Evolutionary conservation across 2,113 vertebrate species (phyloP), one percentile per base, ranked within the genome.

Genomic region (Lophochroa leadbeateri): DNA sequence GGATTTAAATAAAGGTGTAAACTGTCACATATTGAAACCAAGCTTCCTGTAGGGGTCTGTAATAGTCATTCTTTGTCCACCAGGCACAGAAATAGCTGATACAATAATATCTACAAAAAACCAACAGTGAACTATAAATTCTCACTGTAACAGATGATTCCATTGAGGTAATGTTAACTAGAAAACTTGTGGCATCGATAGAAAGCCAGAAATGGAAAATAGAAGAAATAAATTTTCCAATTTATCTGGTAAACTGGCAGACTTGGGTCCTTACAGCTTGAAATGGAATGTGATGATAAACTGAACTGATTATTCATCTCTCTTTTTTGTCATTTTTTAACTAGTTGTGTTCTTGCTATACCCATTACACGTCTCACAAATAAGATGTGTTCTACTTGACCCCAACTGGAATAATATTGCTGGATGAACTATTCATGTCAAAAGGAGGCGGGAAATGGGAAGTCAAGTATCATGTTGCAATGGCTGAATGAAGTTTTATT

Each of bases 401-500:
- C 31, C 65, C 31, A 92, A 76, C 64, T 91, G 25, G 25, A 64
- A 74, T 85, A 89, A 74, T 53, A 43, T 35, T 86, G n/a, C 41
- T 74, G 43, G 20, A 58, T 90, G 41, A 96, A 92, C 75, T 93
- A 31, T 43, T 91, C 17, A 46, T 79, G 29, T 11, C 7, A 58
- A 58, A 58, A 63, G 10, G 20, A 1, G 20, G 17, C 15, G 6
- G 41, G 7, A 61, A 19, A 25, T 41, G 33, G 16, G 39, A 43
- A 47, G 28, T 7, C 64, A 91, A 81, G 39, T 7, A 83, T 81
- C 53, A 68, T 10, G 15, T 17, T 57, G n/a, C 61, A 65, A 21
- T 80, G 81, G 33, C 33, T 94, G 53, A 92, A 93, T 93, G 33
- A 78, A 96, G 8, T 90, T 93, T 92, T 77, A 80, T 74, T 91